phyloP scores from a whole-genome alignment of 92 coral and sea anemone species.

The Palythoa grandiflora region DNA sequence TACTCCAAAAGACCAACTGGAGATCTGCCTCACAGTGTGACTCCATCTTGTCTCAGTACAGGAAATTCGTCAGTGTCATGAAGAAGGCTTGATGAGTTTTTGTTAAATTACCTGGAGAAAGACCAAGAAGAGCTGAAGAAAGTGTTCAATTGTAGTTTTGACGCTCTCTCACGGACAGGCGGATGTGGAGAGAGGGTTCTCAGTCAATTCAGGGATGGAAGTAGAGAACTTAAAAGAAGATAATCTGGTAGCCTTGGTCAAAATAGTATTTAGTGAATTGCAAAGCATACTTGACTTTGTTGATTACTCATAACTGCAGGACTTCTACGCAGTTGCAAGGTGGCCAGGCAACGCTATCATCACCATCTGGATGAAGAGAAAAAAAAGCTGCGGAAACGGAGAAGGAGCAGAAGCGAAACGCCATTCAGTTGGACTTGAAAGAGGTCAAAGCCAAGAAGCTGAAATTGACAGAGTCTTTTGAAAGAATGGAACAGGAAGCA shows the following conservation, averaged over 20 bases:
- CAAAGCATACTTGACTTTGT: constrained; percentile 8
- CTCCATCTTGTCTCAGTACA: constrained; percentile 32
- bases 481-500: too few species aligned
- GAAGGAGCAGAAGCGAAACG: too few species aligned
- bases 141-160: constrained; percentile 13
- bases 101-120: not conserved
- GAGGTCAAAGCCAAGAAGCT: too few species aligned
- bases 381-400: too few species aligned
- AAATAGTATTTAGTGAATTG: constrained; percentile 36
- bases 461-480: too few species aligned
- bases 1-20: constrained; percentile 31
- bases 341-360: too few species aligned
- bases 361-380: too few species aligned
- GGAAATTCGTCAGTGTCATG: constrained; percentile 3
- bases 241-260: constrained; percentile 56
- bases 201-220: not conserved
- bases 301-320: constrained; percentile 27
- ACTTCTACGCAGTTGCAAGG: not conserved
- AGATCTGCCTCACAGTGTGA: constrained; percentile 6
- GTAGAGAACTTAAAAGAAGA: constrained; percentile 28
- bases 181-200: constrained; percentile 38
- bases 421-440: too few species aligned
- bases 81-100: constrained; percentile 22
- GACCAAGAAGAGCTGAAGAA: constrained; percentile 30
- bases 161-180: constrained; percentile 24